phyloP scores from a whole-genome alignment of 2,113 vertebrate genomes.

The Erpornis zantholeuca region DNA sequence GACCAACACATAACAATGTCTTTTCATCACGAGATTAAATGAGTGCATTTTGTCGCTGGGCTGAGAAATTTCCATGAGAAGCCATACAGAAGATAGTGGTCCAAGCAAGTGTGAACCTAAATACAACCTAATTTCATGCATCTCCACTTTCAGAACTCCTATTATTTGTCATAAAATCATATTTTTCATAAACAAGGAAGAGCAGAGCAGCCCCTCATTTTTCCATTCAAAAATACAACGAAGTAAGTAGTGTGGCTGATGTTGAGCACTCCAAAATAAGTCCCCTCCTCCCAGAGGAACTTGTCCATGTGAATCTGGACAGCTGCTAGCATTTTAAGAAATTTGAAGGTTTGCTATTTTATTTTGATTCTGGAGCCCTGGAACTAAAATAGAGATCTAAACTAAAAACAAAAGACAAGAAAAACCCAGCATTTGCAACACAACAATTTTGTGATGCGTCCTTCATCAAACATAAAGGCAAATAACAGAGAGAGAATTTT shows the following conservation, averaged over 20 bases:
- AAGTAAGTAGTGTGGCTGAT: neutral
- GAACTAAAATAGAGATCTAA: neutral
- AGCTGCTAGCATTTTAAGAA: neutral
- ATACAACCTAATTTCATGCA: neutral
- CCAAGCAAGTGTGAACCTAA: neutral
- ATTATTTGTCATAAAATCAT: neutral
- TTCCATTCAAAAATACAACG: neutral
- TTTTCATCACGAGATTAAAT: neutral
- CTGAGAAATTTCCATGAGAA: neutral
- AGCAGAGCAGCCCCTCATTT: neutral
- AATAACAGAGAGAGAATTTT: neutral
- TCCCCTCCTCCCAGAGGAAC: neutral
- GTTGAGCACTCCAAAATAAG: neutral
- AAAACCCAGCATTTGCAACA: neutral
- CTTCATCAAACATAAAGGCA: neutral
- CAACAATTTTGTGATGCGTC: neutral
- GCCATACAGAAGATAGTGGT: neutral
- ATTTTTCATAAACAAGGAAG: neutral
- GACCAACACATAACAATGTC: neutral
- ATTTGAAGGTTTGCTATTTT: neutral
- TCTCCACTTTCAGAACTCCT: neutral
- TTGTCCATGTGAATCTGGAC: neutral
- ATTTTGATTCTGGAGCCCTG: neutral
- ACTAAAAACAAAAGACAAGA: neutral
- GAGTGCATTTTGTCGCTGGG: neutral